Evolutionary conservation across 1,140 invertebrate species (phyloP).

Genomic region (Kradibia gibbosae): DNA sequence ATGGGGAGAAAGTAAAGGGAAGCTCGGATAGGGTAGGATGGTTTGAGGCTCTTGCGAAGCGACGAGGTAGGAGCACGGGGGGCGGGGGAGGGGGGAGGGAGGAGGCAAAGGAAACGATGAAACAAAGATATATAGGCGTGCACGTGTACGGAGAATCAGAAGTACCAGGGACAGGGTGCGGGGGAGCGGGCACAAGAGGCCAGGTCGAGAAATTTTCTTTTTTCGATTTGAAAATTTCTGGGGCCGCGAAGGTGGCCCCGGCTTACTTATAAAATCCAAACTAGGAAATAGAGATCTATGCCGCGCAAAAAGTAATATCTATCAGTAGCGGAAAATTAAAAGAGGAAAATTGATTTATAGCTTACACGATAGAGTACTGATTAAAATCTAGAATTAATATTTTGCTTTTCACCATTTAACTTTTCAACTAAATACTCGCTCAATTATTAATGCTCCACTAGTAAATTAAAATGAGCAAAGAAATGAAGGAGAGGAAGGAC

Average conservation of each 20-base stretch:
- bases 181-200: too few relatives aligned
- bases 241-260: background rate
- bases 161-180: too few relatives aligned
- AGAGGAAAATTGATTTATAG: constrained; percentile 38
- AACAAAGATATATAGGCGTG: too few relatives aligned
- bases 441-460: background rate
- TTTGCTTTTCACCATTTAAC: constrained; percentile 17
- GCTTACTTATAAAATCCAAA: background rate
- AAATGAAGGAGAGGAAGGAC: too few relatives aligned
- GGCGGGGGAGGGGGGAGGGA: background rate
- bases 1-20: constrained; percentile 6
- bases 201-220: background rate
- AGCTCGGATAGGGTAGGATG: too few relatives aligned
- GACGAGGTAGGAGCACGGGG: too few relatives aligned
- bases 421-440: constrained; percentile 2
- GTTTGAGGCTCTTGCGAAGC: too few relatives aligned
- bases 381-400: constrained; percentile 32
- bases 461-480: too few relatives aligned
- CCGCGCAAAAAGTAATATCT: constrained; percentile 5
- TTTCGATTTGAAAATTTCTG: too few relatives aligned
- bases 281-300: background rate
- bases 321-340: constrained; percentile 37
- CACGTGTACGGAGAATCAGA: too few relatives aligned
- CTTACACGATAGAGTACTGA: constrained; percentile 22
- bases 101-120: too few relatives aligned